These are phyloP conservation scores for Dendroctonus ponderosae DNA, from an alignment of 1,140 invertebrate genomes.

Conservation along the genomic window DNA sequence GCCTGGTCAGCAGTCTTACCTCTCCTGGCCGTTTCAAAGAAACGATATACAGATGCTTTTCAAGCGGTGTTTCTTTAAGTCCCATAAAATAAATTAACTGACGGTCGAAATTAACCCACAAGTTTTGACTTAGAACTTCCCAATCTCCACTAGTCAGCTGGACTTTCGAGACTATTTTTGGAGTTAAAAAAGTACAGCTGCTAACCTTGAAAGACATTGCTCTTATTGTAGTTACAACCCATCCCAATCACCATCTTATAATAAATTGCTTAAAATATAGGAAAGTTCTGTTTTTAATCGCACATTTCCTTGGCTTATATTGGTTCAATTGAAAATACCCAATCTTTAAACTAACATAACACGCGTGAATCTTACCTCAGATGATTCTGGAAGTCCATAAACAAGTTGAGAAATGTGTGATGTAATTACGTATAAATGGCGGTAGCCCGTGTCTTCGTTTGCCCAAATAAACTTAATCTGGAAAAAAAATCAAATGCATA, in stretches of 20 bases:
- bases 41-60: constrained; percentile 81
- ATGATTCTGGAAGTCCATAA: constrained; percentile 54
- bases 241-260: neutral
- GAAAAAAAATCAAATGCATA: constrained; percentile 5
- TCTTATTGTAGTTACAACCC: neutral
- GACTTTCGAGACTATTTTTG: constrained; percentile 63
- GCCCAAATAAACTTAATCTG: constrained; percentile 84
- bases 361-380: constrained; percentile 46
- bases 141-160: constrained; percentile 78
- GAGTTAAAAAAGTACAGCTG: constrained; percentile 57
- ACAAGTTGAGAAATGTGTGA: constrained; percentile 52
- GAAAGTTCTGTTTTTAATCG: no score
- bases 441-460: constrained; percentile 86
- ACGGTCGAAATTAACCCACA: constrained; percentile 73
- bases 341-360: no score
- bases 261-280: no score
- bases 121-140: constrained; percentile 74
- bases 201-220: constrained; percentile 39
- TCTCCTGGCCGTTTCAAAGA: constrained; percentile 66
- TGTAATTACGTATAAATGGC: constrained; percentile 84
- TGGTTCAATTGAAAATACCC: no score
- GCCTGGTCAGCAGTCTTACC: constrained; percentile 68
- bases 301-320: no score
- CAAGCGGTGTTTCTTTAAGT: constrained; percentile 74
- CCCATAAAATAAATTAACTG: constrained; percentile 81